A percentile compares a stretch with the other conserved stretches of the same genome.
Evolutionary conservation across 2,888 invertebrate species (phyloP).

Genomic region (Tortricodes alternella): DNA sequence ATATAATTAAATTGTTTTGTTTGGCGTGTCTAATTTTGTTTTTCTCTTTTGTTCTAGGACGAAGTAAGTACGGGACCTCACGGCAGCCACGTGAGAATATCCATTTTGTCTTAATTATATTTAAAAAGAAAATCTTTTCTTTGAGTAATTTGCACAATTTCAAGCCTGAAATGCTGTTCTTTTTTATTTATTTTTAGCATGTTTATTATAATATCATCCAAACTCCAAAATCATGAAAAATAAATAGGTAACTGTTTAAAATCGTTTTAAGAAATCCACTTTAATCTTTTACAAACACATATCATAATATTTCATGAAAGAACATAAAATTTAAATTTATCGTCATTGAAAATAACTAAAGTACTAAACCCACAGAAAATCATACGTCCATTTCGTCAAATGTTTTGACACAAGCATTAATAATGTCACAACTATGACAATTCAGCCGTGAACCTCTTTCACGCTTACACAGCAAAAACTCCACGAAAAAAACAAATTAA

Average conservation of each 20-base stretch:
- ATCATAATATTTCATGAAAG: too few species aligned
- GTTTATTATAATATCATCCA: too few species aligned
- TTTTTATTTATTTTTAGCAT: too few species aligned
- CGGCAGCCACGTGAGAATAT: constrained; percentile 70
- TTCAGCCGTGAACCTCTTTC: constrained; percentile 18
- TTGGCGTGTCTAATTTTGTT: constrained; percentile 43
- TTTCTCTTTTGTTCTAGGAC: constrained; percentile 79
- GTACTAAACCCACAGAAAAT: neutral
- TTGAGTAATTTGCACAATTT: too few species aligned
- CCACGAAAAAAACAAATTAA: constrained; percentile 18
- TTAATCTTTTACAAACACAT: too few species aligned
- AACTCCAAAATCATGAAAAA: too few species aligned
- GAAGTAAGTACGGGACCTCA: constrained; percentile 81
- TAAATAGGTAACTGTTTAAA: too few species aligned
- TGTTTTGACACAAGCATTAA: constrained; percentile 29
- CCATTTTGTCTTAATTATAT: constrained; percentile 45
- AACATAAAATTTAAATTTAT: constrained; percentile 54
- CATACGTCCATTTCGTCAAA: constrained; percentile 10
- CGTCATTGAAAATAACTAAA: neutral
- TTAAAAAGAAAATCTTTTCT: neutral
- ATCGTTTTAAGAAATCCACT: too few species aligned
- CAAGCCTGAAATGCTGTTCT: too few species aligned
- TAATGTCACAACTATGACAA: constrained; percentile 27
- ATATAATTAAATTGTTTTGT: constrained; percentile 8
- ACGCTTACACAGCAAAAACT: constrained; percentile 21